Base-by-base conservation (phyloP, 2,113 vertebrate species). In the Grallaria varia region DNA sequence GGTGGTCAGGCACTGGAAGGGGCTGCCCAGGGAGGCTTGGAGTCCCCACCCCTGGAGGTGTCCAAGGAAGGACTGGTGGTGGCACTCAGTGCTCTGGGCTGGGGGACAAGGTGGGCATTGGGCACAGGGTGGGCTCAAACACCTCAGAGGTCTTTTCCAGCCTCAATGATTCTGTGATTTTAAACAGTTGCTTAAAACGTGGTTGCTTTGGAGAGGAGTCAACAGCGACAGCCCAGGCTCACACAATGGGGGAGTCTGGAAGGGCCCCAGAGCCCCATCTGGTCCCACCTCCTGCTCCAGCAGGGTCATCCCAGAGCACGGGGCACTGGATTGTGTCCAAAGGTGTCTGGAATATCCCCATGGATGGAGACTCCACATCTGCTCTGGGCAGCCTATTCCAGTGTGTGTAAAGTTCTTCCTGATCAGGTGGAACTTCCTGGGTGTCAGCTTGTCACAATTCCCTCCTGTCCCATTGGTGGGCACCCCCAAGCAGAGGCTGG, bases 51-150 rank as follows among this genome's bases (percentile, higher is more conserved):
- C 58, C 75, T 72, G 66, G n/a, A 63, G 49, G 49, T 30, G 40
- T 3, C 30, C 66, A 15, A 0, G 37, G 53, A 31, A 52, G 0
- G 1, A 0, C 44, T 62, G 74, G 47, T 23, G 0, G 0, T n/a
- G 39, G 64, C 55, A 55, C 67, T 42, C 21, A 64, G 58, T 0
- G 75, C 49, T 56, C 59, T 58, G 67, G 11, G 58, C 25, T 69
- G 64, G 83, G 1, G 24, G 63, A 37, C 37, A 52, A 33, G 27
- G 55, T 40, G n/a, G 24, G 10, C 21, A 31, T 1, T 0, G 2
- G 35, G 3, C 22, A 58, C 44, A 37, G 27, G 31, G n/a, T 47
- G 45, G 45, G 21, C 9, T 11, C 11, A 8, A 47, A 22, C 45
- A 21, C 22, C 45, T 47, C 45, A 47, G 20, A 22, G 45, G 9